Base-by-base conservation (phyloP, 1,140 invertebrate species). In the Lutraria rhynchaena region DNA sequence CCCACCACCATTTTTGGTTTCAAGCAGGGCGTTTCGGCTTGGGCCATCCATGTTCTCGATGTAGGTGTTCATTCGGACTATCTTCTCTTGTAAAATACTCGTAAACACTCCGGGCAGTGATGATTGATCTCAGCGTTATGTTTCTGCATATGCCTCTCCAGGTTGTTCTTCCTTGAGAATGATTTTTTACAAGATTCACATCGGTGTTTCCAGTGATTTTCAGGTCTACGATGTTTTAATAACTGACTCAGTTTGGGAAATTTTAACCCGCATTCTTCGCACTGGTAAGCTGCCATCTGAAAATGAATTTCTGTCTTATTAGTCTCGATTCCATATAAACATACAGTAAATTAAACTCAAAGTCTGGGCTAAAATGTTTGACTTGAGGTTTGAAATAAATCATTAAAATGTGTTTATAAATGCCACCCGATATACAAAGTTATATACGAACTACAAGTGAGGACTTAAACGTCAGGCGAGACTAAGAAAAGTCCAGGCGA, bases 201-300 rank as follows among this genome's bases (percentile, higher is more conserved):
- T n/a, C n/a, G 22, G 24, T 69, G 41, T 31, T 58, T 46, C 65
- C 65, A 69, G n/a, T 69, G 65, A 51, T 69, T 69, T 13, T 13
- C 11, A 15, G 22, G 27, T 27, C 65, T 19, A 15, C 65, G 37
- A 51, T 69, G 65, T 9, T 69, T 41, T 69, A 69, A 51, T 51
- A 69, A 24, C 44, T 49, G 65, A 29, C 65, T 69, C 17, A 69
- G 65, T 46, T 69, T 69, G 1, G 65, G 27, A 44, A 69, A 69
- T 49, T 9, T 69, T 13, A 22, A 41, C n/a, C n/a, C n/a, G n/a
- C n/a, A n/a, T n/a, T n/a, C n/a, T n/a, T n/a, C n/a, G n/a, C n/a
- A n/a, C n/a, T 11, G n/a, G 24, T 24, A 41, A 69, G n/a, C 51
- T 19, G 19, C 51, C 65, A 29, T 31, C 13, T 13, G 13, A 13